phyloP scores from a whole-genome alignment of 1,140 invertebrate genomes.

The Rhynchophorus ferrugineus region DNA sequence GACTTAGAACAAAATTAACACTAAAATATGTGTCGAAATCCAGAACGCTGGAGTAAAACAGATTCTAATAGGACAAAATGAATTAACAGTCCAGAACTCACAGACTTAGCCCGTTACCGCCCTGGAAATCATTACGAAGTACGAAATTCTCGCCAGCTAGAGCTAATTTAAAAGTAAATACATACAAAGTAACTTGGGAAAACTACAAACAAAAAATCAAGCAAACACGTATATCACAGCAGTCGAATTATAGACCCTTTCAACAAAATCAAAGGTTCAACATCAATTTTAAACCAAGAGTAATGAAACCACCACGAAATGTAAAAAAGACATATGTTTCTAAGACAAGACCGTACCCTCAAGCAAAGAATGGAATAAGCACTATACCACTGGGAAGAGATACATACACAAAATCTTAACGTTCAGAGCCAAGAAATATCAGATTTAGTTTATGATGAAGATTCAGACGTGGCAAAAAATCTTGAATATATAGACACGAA shows the following conservation, averaged over 20 bases:
- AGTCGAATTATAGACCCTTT: not conserved
- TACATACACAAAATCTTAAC: too few relatives aligned
- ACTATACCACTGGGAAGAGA: not conserved
- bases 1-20: constrained; percentile 4
- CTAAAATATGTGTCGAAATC: constrained; percentile 2
- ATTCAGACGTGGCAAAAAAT: too few relatives aligned
- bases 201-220: not conserved
- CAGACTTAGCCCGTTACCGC: constrained; percentile 4
- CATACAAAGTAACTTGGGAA: not conserved
- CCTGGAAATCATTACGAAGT: constrained; percentile 4
- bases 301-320: too few relatives aligned
- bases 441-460: too few relatives aligned
- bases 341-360: not conserved
- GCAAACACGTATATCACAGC: not conserved
- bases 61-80: constrained; percentile 4
- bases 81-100: constrained; percentile 8
- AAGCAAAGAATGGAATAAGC: not conserved
- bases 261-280: too few relatives aligned
- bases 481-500: too few relatives aligned
- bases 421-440: too few relatives aligned
- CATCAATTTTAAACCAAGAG: too few relatives aligned
- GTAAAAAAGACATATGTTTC: too few relatives aligned
- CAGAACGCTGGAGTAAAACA: not conserved
- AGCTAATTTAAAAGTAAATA: constrained; percentile 9
- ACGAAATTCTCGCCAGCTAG: constrained; percentile 8